phyloP scores from a whole-genome alignment of 2,888 invertebrate genomes.

The Auanema sp. region DNA sequence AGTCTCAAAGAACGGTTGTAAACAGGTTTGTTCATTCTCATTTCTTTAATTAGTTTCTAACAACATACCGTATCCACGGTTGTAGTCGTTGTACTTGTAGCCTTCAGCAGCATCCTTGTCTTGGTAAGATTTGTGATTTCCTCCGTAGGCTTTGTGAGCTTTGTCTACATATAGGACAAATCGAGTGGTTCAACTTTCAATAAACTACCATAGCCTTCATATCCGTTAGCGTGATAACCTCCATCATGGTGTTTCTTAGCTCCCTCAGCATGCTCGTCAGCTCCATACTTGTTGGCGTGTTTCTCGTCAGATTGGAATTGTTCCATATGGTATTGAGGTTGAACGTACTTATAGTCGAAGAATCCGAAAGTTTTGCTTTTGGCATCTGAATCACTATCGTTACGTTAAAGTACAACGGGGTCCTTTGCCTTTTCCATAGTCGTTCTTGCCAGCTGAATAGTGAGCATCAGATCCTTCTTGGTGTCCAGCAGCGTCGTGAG shows the following conservation, averaged over 20 bases:
- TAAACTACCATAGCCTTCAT: conserved; percentile 38
- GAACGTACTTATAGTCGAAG: conserved; percentile 56
- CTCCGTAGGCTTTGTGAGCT: conserved; percentile 39
- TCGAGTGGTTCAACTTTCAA: background rate
- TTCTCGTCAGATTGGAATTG: conserved; percentile 56
- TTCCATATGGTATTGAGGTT: conserved; percentile 57
- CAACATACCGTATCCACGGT: conserved; percentile 28
- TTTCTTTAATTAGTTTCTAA: conserved; percentile 5
- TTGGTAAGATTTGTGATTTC: conserved; percentile 37
- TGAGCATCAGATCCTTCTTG: conserved; percentile 40
- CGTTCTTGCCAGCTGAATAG: conserved; percentile 38
- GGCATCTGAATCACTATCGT: conserved; percentile 32
- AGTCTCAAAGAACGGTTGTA: no score
- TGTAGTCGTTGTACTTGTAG: conserved; percentile 27
- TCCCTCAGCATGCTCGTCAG: conserved; percentile 46
- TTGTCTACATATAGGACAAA: conserved; percentile 32
- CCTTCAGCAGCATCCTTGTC: conserved; percentile 43
- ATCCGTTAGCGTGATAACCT: conserved; percentile 48
- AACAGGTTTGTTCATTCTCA: background rate
- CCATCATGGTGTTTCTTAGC: conserved; percentile 37
- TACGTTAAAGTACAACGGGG: background rate
- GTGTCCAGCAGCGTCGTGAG: conserved; percentile 37
- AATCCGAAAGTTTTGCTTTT: conserved; percentile 55
- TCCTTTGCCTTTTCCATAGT: conserved; percentile 41
- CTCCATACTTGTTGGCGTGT: conserved; percentile 52